Evolutionary conservation across 2,797 vertebrate species (phyloP), one percentile per base, ranked within the genome.

Genomic region (Vireo griseus): DNA sequence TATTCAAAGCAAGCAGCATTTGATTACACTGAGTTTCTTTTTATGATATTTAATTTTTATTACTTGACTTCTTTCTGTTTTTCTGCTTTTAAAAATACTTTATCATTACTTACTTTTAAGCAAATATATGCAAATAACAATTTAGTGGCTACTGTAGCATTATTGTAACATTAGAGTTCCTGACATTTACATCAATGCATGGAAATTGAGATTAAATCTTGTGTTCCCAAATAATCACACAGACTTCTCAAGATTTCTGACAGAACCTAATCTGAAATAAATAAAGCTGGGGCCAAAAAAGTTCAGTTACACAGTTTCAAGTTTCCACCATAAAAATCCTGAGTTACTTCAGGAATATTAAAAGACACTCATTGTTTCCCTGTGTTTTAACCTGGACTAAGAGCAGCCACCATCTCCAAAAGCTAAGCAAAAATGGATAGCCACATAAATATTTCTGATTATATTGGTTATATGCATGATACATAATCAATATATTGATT

Each of bases 211-310:
- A 50, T 44, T 33, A 33, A 57, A 33, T 57, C 16, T 44, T 37
- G 3, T 18, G 44, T 37, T 65, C 20, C 69, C 7, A 67, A 59
- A 42, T 8, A 83, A 40, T 65, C 25, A 35, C 16, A n/a, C 11
- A 68, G 11, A 61, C 4, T 45, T 63, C 15, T 12, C 0, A 1
- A 57, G 22, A 40, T 55, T 68, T 83, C 42, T 67, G 40, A 47
- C 5, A 51, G 7, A 58, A 54, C 2, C 4, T 59, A 29, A 65
- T 28, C 22, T n/a, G 31, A 59, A 79, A 76, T 63, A 44, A 0
- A 2, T 52, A 47, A 83, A 69, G 6, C 11, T 47, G 16, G 4
- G 1, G 1, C 35, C 0, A 1, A 65, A 86, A 88, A 47, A 35
- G 0, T 5, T 73, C 28, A 51, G 45, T 65, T 67, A n/a, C 5